These are phyloP conservation scores for Reinhardtius hippoglossoides DNA, from an alignment of 2,113 vertebrate species.

Conservation along the genomic window DNA sequence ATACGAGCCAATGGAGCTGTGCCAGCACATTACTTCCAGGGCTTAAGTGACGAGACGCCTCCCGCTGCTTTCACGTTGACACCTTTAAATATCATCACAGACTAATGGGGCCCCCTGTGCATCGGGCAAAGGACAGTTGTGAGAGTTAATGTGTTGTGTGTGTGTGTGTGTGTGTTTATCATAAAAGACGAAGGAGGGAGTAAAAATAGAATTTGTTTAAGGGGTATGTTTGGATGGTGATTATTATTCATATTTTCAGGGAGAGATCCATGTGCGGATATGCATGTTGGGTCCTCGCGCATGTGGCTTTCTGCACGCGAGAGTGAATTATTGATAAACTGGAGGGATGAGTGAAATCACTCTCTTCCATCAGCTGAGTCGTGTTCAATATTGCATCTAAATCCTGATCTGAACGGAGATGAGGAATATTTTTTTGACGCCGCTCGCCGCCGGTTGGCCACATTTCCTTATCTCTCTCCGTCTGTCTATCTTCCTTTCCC, in stretches of 20 bases:
- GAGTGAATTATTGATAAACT: constrained; percentile 59
- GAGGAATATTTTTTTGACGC: neutral
- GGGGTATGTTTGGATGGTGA: neutral
- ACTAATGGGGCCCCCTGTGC: constrained; percentile 28
- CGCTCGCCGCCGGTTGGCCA: neutral
- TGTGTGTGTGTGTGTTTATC: neutral
- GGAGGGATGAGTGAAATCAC: constrained; percentile 24
- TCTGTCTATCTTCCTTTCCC: neutral
- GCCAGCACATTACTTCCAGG: neutral
- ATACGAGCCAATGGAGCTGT: neutral
- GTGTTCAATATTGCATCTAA: constrained; percentile 41
- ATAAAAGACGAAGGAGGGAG: neutral
- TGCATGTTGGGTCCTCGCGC: constrained; percentile 19
- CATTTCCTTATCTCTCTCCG: neutral
- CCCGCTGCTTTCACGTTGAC: constrained; percentile 44
- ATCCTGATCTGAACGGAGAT: neutral
- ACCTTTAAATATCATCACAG: constrained; percentile 59
- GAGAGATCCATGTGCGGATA: neutral
- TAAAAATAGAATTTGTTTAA: neutral
- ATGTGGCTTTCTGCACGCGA: constrained; percentile 32
- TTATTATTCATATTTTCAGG: neutral
- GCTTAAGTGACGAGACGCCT: constrained; percentile 39
- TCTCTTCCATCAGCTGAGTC: constrained; percentile 6
- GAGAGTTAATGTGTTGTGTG: neutral
- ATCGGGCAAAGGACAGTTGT: neutral